A percentile compares a stretch with the other conserved stretches of the same genome.
Evolutionary conservation across 2,888 invertebrate species (phyloP).

Genomic region (Drosophila yooni): DNA sequence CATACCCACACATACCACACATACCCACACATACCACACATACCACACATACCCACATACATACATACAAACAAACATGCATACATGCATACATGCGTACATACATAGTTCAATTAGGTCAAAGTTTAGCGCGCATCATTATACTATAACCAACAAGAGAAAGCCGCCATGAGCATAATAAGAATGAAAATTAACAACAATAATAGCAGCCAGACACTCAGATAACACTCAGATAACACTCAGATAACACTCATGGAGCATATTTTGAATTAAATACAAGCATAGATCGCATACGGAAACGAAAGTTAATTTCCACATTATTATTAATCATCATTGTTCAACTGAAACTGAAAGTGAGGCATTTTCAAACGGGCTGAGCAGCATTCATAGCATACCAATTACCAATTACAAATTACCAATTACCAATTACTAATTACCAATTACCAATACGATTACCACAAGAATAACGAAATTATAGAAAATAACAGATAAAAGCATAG

Average conservation of each 20-base stretch:
- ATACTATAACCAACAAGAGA: constrained; percentile 44
- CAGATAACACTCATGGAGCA: constrained; percentile 28
- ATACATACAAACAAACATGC: constrained; percentile 12
- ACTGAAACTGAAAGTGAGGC: constrained; percentile 3
- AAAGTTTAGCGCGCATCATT: constrained; percentile 79
- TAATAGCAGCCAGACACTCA: constrained; percentile 13
- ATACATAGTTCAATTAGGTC: constrained; percentile 64
- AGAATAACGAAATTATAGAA: constrained; percentile 12
- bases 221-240: constrained; percentile 8
- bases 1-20: constrained; percentile 1
- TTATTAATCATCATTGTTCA: constrained; percentile 41
- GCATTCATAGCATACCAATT: constrained; percentile 41
- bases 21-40: neutral
- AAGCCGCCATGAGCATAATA: constrained; percentile 22
- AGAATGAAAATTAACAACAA: constrained; percentile 7
- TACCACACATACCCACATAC: neutral
- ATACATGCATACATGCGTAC: constrained; percentile 26
- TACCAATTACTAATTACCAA: neutral
- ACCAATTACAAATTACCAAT: constrained; percentile 20
- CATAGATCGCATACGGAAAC: constrained; percentile 19
- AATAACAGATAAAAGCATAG: constrained; percentile 20
- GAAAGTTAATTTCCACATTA: constrained; percentile 41
- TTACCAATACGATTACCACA: constrained; percentile 24
- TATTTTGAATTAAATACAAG: constrained; percentile 38
- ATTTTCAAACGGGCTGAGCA: constrained; percentile 21